Evolutionary conservation across 2,797 vertebrate species (phyloP).

Genomic region (Ataeniobius toweri): DNA sequence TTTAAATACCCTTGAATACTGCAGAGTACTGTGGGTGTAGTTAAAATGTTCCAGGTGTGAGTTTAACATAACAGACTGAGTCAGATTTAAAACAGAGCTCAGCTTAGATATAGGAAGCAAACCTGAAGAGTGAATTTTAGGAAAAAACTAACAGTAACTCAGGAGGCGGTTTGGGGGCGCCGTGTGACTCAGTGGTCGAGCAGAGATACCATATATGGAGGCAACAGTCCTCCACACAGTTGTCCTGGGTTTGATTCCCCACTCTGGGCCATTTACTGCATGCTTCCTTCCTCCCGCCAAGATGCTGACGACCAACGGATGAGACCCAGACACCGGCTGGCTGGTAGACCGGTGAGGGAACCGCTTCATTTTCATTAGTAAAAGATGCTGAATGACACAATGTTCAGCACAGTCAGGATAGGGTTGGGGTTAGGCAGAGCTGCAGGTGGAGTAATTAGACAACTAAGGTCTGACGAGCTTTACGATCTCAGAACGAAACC

Average conservation of each 20-base stretch:
- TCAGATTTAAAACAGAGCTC: neutral
- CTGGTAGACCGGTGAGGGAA: no score
- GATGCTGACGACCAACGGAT: no score
- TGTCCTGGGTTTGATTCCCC: no score
- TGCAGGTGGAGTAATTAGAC: neutral
- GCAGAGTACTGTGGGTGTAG: neutral
- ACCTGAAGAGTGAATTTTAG: neutral
- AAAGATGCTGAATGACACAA: no score
- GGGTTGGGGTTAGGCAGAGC: neutral
- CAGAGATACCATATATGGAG: neutral
- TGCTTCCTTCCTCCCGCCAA: neutral
- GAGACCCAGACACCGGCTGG: no score
- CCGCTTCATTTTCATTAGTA: no score
- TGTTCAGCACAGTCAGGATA: no score
- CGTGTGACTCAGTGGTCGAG: neutral
- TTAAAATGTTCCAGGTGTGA: neutral
- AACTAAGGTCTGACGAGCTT: neutral
- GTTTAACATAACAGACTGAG: neutral
- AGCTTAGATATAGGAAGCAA: neutral
- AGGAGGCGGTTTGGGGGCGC: neutral
- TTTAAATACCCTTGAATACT: no score
- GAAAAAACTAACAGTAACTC: neutral
- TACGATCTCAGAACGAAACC: neutral
- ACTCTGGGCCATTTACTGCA: no score
- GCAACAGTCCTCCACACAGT: no score